phyloP scores from a whole-genome alignment of 2,797 vertebrate species.

The Phrynocephalus vlangalii region DNA sequence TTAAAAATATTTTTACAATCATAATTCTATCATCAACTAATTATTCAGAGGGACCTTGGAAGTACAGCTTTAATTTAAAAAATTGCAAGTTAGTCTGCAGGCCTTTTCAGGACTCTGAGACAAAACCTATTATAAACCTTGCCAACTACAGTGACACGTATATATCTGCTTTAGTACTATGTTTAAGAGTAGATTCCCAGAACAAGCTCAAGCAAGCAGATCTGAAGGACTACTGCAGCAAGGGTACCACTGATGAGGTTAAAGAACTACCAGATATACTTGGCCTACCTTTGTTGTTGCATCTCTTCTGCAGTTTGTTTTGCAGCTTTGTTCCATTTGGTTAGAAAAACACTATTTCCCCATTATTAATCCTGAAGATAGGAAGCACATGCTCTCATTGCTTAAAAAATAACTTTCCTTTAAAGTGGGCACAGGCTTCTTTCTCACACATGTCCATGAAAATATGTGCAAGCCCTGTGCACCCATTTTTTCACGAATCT shows the following conservation, averaged over 20 bases:
- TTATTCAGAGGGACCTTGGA: too few relatives aligned
- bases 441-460: conserved; percentile 31
- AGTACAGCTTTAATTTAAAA: too few relatives aligned
- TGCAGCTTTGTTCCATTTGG: conserved; percentile 18
- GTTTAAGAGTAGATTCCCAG: background rate
- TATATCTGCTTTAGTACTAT: background rate
- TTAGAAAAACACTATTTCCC: conserved; percentile 31
- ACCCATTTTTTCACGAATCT: background rate
- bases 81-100: too few relatives aligned
- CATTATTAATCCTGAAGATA: conserved; percentile 39
- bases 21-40: too few relatives aligned
- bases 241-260: conserved; percentile 19
- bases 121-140: background rate
- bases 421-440: background rate
- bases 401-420: background rate
- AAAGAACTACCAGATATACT: conserved; percentile 31
- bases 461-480: conserved; percentile 16
- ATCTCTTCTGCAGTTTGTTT: conserved; percentile 33
- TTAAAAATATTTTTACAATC: too few relatives aligned
- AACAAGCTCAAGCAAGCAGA: background rate
- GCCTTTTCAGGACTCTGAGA: too few relatives aligned
- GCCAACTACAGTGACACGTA: background rate
- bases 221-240: background rate
- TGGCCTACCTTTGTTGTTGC: conserved; percentile 1
- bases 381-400: conserved; percentile 36